Conservation (phyloP, 2,797 vertebrate species). For the Scyliorhinus canicula region DNA sequence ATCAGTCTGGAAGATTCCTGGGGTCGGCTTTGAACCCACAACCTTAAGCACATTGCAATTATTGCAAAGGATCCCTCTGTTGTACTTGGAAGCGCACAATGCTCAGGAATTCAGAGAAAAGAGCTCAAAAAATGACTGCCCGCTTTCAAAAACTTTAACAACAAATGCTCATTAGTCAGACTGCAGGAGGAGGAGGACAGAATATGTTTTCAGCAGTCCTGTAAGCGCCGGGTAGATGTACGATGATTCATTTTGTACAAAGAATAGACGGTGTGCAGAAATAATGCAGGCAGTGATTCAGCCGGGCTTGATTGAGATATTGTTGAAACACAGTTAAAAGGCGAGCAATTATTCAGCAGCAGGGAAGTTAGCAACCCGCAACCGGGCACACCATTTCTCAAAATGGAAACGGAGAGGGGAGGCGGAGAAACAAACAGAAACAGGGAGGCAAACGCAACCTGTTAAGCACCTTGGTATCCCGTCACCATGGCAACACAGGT, state of each 20-base stretch:
- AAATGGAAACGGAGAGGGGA: not conserved
- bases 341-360: not conserved
- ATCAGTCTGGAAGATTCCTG: not conserved
- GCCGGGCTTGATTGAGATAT: not conserved
- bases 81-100: not conserved
- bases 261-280: not conserved
- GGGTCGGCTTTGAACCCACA: not conserved
- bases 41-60: not conserved
- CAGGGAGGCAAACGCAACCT: not conserved
- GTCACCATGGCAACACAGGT: not conserved
- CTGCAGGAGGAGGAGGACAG: not conserved
- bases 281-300: not conserved
- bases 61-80: not conserved
- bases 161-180: not conserved
- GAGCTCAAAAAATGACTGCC: not conserved
- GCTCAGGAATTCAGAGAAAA: not conserved
- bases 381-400: not conserved
- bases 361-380: not conserved
- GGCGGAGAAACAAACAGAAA: not conserved
- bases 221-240: not conserved
- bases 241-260: not conserved
- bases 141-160: not conserved
- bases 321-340: not conserved
- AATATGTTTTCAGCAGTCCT: not conserved
- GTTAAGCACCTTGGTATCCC: not conserved